Evolutionary conservation across 2,797 vertebrate genomes (phyloP), one percentile per base, ranked within the genome.

Genomic region (Epinephelus coioides): DNA sequence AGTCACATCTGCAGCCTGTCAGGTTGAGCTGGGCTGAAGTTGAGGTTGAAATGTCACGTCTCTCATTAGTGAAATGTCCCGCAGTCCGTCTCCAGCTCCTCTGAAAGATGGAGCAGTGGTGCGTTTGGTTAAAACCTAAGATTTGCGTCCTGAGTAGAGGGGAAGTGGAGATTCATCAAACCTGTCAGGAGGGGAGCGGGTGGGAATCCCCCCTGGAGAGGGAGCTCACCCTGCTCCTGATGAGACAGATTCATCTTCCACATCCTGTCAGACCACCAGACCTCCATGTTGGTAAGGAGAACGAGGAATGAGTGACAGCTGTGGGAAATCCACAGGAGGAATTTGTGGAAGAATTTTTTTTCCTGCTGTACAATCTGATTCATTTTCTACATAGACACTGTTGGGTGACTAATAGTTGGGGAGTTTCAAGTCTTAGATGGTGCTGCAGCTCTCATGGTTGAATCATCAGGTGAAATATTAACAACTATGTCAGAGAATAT

Each of bases 181-280:
- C 68, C 85, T 92, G 92, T 90, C 90, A 92, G 73, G 34, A 49
- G 62, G 54, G 49, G 57, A 66, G 69, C 30, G 55, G 69, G 11
- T 7, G 76, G 86, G 82, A 90, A 88, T 89, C 85, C 90, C 86
- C 81, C 43, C 64, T 0, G 79, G 87, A 82, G 49, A 27, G 19
- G 46, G 56, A 73, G 70, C 74, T 62, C 80, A 63, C 64, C 61
- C 85, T 47, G 63, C 71, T 84, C 79, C 69, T 88, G 88, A 90
- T 88, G 88, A 86, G 84, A 83, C 84, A 90, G 79, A 93, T 91
- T 89, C 85, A 91, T 93, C 90, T 90, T 90, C 88, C 78, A 72
- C 78, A 19, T 87, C 40, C 71, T 80, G 88, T 81, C 79, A 88
- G 61, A 81, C 54, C 81, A 62, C 53, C 19, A 10, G 69, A 73